A percentile compares a stretch with the other conserved stretches of the same genome.
Evolutionary conservation across 37 sponge, comb jelly and placozoan genomes (phyloP).

Genomic region (Cliona cf. orientalis): DNA sequence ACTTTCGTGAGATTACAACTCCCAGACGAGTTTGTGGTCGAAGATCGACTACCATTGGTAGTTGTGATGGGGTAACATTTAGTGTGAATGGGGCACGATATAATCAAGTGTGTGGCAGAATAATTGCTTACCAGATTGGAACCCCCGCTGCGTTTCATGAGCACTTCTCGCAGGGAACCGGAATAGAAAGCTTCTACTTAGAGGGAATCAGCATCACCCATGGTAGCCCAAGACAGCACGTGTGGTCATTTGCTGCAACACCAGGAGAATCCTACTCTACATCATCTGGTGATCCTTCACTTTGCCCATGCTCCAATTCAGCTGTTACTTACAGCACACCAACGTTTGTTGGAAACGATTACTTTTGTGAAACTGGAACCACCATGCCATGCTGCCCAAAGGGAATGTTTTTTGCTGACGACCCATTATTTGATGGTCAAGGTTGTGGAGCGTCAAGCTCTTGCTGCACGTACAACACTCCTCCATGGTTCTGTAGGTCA

Average conservation of each 20-base stretch:
- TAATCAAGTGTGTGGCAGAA: slow-evolving; percentile 60
- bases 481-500: slow-evolving; percentile 41
- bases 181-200: slow-evolving; percentile 6
- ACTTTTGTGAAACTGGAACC: slow-evolving; percentile 25
- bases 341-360: slow-evolving; percentile 18
- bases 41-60: no score
- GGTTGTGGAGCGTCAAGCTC: slow-evolving; percentile 17
- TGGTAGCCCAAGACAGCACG: slow-evolving; percentile 25
- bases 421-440: slow-evolving; percentile 52
- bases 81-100: slow-evolving; percentile 10
- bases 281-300: not conserved
- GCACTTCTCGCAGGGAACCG: not conserved
- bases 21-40: no score
- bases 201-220: slow-evolving; percentile 42
- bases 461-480: slow-evolving; percentile 9
- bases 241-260: slow-evolving; percentile 33
- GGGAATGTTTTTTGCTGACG: not conserved
- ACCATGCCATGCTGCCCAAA: not conserved
- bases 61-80: slow-evolving; percentile 9
- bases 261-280: not conserved
- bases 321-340: not conserved
- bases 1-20: no score
- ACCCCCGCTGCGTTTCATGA: slow-evolving; percentile 18
- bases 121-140: slow-evolving; percentile 42
- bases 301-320: not conserved